Conservation (phyloP, 2,888 invertebrate species). For the Gortyna flavago region DNA sequence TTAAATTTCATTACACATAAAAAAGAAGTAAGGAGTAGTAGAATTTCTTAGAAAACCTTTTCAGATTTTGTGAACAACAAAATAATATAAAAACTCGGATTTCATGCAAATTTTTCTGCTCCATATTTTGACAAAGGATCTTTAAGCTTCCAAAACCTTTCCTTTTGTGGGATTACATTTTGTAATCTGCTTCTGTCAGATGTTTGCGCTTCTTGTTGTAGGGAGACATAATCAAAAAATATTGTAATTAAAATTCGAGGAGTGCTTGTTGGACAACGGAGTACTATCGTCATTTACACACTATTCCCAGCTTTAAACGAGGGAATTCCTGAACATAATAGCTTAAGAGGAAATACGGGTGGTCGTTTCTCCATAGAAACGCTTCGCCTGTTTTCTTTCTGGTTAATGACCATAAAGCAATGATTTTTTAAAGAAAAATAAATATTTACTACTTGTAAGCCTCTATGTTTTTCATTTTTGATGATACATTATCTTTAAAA, state of each 20-base stretch:
- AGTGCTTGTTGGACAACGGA: constrained; percentile 11
- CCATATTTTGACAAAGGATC: constrained; percentile 64
- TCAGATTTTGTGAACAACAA: constrained; percentile 40
- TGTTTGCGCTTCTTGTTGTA: constrained; percentile 27
- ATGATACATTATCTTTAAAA: too few species aligned
- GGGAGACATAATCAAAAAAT: constrained; percentile 1
- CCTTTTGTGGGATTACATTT: constrained; percentile 63
- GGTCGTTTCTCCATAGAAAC: too few species aligned
- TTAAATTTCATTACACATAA: neutral
- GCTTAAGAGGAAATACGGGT: too few species aligned
- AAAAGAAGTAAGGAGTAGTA: neutral
- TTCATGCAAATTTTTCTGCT: constrained; percentile 50
- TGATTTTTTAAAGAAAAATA: too few species aligned
- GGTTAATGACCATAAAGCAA: too few species aligned
- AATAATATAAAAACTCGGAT: constrained; percentile 50
- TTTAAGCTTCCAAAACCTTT: constrained; percentile 61
- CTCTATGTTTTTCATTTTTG: too few species aligned
- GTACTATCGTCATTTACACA: constrained; percentile 43
- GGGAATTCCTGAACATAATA: constrained; percentile 38
- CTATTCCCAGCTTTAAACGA: constrained; percentile 41
- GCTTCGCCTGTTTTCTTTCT: too few species aligned
- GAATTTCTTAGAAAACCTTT: constrained; percentile 7
- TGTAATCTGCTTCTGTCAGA: constrained; percentile 61
- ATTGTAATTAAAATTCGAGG: constrained; percentile 13
- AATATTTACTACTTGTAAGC: too few species aligned